Percentiles rank a stretch among this genome's conserved stretches.
Evolutionary conservation across 2,888 invertebrate species (phyloP).

Genomic region (Cantharis rufa): DNA sequence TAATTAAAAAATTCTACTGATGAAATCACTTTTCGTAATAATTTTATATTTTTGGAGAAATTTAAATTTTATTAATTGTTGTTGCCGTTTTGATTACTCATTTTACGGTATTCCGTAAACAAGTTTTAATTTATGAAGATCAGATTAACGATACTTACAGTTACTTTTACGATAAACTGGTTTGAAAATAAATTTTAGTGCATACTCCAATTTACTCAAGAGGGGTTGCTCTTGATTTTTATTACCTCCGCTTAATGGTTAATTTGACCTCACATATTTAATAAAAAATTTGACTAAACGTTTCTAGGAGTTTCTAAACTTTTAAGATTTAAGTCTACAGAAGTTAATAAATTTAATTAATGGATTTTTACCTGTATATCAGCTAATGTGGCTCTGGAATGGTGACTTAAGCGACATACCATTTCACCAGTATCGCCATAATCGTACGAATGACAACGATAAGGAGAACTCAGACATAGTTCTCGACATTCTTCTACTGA

Average conservation of each 20-base stretch:
- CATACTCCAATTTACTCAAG: not conserved
- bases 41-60: not conserved
- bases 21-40: not conserved
- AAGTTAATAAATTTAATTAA: not conserved
- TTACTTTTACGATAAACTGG: not conserved
- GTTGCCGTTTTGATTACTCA: not conserved
- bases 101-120: not conserved
- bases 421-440: slow-evolving; percentile 92
- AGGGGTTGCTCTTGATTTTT: not conserved
- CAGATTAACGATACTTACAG: not conserved
- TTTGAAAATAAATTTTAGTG: not conserved
- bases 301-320: not conserved
- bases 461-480: slow-evolving; percentile 85
- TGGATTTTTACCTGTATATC: slow-evolving; percentile 75
- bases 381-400: slow-evolving; percentile 84
- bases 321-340: not conserved
- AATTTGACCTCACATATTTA: not conserved
- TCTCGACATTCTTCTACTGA: slow-evolving; percentile 87
- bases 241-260: not conserved
- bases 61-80: not conserved
- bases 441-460: slow-evolving; percentile 91
- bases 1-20: not conserved
- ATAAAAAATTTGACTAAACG: not conserved
- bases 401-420: slow-evolving; percentile 91
- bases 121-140: not conserved